Evolutionary conservation across 2,113 vertebrate genomes (phyloP), one percentile per base, ranked within the genome.

Genomic region (Tringa solitaria): DNA sequence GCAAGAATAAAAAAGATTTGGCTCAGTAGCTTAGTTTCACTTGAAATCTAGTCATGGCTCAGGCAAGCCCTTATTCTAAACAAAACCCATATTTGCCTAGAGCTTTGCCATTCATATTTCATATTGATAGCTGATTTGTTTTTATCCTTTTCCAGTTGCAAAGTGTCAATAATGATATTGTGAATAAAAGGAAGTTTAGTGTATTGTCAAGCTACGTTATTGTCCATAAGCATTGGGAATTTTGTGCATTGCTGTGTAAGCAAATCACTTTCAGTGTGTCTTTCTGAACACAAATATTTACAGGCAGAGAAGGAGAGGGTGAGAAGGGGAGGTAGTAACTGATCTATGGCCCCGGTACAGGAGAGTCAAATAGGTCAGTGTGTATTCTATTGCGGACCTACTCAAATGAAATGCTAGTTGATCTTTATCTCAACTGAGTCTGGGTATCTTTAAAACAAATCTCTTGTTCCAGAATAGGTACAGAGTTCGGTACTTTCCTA

Each of bases 51-150:
- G 97, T 97, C 96, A 93, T 97, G 97, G 95, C 97, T 98, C 96
- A 97, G 97, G 97, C 94, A 96, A 98, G 95, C 87, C 97, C 79
- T 93, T 94, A 94, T 97, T 97, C 97, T 98, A 98, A 98, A 98
- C 92, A 98, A 98, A 98, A 98, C 96, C 76, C 97, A 98, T 98
- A 98, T 97, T 97, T 96, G 97, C 95, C 95, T 93, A 96, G 96
- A 97, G 87, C 84, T 92, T 39, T 95, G 88, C 94, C 26, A 1
- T 76, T 45, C 70, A 72, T 94, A 70, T 89, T 96, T 84, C 54
- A 8, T 93, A 75, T 74, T 23, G 14, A 73, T 86, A 92, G 67
- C 41, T 78, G 63, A 74, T 93, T 78, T 85, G 39, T 75, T 89
- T 87, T 67, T 43, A 6, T 32, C 39, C 33, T 84, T 48, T 81